Conservation (phyloP, 2,888 invertebrate species). For the Ptychoptera albimana region DNA sequence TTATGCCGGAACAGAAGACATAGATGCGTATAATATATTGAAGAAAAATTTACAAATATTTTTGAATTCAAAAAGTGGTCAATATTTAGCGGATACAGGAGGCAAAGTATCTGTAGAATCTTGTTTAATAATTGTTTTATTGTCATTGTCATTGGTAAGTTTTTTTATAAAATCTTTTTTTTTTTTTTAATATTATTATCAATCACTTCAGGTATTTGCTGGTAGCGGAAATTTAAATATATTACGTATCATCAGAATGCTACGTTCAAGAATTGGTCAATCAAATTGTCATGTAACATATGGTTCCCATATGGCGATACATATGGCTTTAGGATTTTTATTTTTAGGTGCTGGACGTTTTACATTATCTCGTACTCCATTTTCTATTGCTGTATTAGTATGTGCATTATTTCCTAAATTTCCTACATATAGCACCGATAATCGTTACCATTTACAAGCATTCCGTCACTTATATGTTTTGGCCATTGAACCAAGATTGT, state of each 20-base stretch:
- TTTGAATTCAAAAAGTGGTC: slow-evolving; percentile 31
- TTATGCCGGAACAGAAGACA: slow-evolving; percentile 82
- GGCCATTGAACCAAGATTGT: slow-evolving; percentile 77
- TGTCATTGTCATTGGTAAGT: slow-evolving; percentile 61
- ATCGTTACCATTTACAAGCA: slow-evolving; percentile 93
- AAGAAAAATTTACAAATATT: slow-evolving; percentile 25
- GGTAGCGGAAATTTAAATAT: slow-evolving; percentile 81
- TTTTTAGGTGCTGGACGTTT: slow-evolving; percentile 89
- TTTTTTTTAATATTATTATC: slow-evolving; percentile 1
- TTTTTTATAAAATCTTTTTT: too few species aligned
- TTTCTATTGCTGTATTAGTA: slow-evolving; percentile 76
- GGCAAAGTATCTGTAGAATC: slow-evolving; percentile 83
- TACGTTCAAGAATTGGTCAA: slow-evolving; percentile 66
- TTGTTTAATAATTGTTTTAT: slow-evolving; percentile 66
- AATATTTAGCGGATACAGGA: slow-evolving; percentile 71
- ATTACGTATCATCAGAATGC: slow-evolving; percentile 67
- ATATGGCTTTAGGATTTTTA: slow-evolving; percentile 83
- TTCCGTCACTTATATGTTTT: slow-evolving; percentile 91
- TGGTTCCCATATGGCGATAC: slow-evolving; percentile 87
- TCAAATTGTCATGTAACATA: slow-evolving; percentile 61
- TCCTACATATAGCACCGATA: slow-evolving; percentile 91
- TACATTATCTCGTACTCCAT: slow-evolving; percentile 64
- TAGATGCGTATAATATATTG: slow-evolving; percentile 62
- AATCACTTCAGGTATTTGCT: slow-evolving; percentile 57
- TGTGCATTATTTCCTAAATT: slow-evolving; percentile 95